These are phyloP conservation scores for Spatula clypeata DNA, from an alignment of 2,797 vertebrate species.

Conservation along the genomic window DNA sequence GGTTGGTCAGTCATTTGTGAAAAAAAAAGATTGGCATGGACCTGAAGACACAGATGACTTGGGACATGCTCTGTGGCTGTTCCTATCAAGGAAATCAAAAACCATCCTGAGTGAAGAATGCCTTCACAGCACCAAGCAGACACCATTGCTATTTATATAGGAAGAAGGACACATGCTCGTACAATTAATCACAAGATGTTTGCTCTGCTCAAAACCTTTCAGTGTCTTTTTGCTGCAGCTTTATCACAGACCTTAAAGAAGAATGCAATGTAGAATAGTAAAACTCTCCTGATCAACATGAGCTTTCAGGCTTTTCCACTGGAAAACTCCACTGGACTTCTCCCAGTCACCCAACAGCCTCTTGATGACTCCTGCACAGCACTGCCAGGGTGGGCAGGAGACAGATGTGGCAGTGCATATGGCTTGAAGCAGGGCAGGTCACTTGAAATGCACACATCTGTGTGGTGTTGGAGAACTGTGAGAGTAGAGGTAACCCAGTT, in stretches of 20 bases:
- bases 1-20: background rate
- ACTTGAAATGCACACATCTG: background rate
- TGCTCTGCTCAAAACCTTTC: background rate
- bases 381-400: background rate
- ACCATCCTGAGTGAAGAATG: background rate
- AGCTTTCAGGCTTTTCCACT: background rate
- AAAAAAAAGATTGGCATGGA: background rate
- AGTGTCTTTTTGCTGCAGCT: background rate
- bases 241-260: background rate
- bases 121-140: background rate
- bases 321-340: background rate
- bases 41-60: background rate
- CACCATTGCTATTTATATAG: rapidly evolving
- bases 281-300: background rate
- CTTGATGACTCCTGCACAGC: background rate
- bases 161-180: rapidly evolving
- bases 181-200: background rate
- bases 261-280: rapidly evolving
- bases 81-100: background rate
- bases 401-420: background rate
- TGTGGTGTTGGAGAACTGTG: too few relatives aligned
- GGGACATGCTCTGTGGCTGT: background rate
- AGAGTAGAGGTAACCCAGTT: background rate
- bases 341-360: background rate
- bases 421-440: too few relatives aligned